Base-by-base conservation (phyloP, 2,113 vertebrate genomes). In the Corydoras maculifer region DNA sequence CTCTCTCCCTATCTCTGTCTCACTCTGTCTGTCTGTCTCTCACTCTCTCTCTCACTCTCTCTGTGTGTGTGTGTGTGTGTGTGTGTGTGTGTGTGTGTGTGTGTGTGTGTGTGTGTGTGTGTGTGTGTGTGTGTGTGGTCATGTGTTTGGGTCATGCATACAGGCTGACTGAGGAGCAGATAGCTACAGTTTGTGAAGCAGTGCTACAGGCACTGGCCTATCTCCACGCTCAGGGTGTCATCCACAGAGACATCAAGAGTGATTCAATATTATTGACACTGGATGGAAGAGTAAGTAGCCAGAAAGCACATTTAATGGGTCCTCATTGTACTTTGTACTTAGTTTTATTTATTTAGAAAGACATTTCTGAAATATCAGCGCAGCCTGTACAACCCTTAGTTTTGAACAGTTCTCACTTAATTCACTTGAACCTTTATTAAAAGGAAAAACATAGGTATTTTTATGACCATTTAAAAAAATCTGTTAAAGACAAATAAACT, bases 201-300 rank as follows among this genome's bases (percentile, higher is more conserved):
- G 94, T 98, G 66, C 87, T 98, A 69, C 92, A 93, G 88, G 94
- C 95, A 3, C 80, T 96, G 74, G 80, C 87, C 0, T 98, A 95
- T 58, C 91, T 97, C 10, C 95, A 98, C 13, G 87, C 92, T 13
- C 91, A 97, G 79, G 95, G 94, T 0, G 94, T 97, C 77, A 94
- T 98, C 76, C 95, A 98, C 84, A 70, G 94, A 29, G 95, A 98
- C 88, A 92, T 96, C 80, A 98, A 97, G 86, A 98, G 94, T 0
- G 94, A 97, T 83, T 98, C 95, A 58, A 98, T 98, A 62, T 90
- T 98, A 8, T 82, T 98, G 50, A 93, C 92, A 0, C 82, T 96
- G 2, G 94, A 97, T 0, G 94, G 94, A 55, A 86, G 92, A 91
- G 94, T 96, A 84, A 69, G 82, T 31, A 8, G 35, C 35, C 4